Base-by-base conservation (phyloP, 2,797 vertebrate species). In the Denticeps clupeoides region DNA sequence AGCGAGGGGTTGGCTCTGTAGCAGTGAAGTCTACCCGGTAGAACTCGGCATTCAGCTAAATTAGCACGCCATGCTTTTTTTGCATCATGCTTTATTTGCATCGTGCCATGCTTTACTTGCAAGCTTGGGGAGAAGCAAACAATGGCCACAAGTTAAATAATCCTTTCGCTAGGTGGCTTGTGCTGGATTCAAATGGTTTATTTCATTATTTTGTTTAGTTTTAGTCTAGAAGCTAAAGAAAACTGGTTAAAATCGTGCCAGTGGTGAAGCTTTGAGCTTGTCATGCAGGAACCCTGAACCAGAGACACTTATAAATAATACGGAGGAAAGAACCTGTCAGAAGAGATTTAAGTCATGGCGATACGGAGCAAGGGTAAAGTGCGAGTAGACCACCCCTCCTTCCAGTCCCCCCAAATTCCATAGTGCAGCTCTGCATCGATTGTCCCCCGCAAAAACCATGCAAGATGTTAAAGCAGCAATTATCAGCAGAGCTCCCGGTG, bases 291-390 rank as follows among this genome's bases (percentile, higher is more conserved):
- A 68, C 62, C 59, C 66, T 71, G 65, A 73, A 77, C 62, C 68
- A 67, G 59, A 65, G 65, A 77, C 72, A 73, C 76, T 71, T 80
- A 73, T 80, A 77, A 79, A 80, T 81, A 79, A 76, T 77, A 74
- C 69, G 80, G 59, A 65, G 65, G 53, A 64, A 59, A 64, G 56
- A 59, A 70, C 65, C 71, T 77, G 75, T 74, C 77, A 73, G 51
- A 65, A 57, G 44, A 64, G 41, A 65, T 81, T 63, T 67, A 41
- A 64, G 59, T 79, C 65, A 63, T 59, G 44, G 41, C 56, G 64
- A 76, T 58, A 29, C 46, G 56, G 63, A 60, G 64, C 64, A 51
- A 33, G 71, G 68, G 68, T 65, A 70, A 44, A 58, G 56, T 41
- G 43, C 62, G 62, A 56, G 25, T 47, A 60, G 13, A 13, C 7